Evolutionary conservation across 1,140 invertebrate genomes (phyloP).

Genomic region (Zaprionus capensis): DNA sequence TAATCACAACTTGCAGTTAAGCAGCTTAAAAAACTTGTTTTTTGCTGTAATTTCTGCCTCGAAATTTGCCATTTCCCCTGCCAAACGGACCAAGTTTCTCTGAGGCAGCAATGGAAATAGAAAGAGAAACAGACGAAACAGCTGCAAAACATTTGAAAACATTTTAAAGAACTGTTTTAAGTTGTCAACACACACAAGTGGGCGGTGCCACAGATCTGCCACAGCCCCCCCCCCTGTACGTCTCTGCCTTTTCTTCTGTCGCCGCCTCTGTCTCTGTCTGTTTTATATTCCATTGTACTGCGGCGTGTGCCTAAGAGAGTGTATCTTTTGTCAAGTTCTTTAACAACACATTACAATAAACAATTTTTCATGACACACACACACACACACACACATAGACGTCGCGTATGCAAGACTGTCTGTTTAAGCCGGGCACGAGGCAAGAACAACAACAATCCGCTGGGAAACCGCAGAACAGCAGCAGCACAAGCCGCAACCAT

Average conservation of each 20-base stretch:
- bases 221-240: no score
- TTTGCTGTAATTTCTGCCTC: slow-evolving; percentile 64
- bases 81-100: slow-evolving; percentile 30
- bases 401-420: slow-evolving; percentile 25
- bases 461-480: slow-evolving; percentile 62
- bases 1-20: slow-evolving; percentile 80
- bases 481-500: slow-evolving; percentile 66
- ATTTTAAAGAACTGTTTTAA: slow-evolving; percentile 37
- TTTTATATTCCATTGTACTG: slow-evolving; percentile 19
- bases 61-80: slow-evolving; percentile 13
- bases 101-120: not conserved
- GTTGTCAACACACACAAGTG: slow-evolving; percentile 40
- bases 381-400: slow-evolving; percentile 24
- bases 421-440: slow-evolving; percentile 22
- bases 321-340: slow-evolving; percentile 64
- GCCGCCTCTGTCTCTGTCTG: not conserved
- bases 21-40: slow-evolving; percentile 76
- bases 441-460: slow-evolving; percentile 39
- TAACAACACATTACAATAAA: slow-evolving; percentile 77
- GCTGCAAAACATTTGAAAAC: slow-evolving; percentile 40
- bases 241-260: not conserved
- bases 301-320: slow-evolving; percentile 26
- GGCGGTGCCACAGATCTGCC: not conserved
- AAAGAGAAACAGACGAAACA: slow-evolving; percentile 15
- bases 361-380: slow-evolving; percentile 70